These are phyloP conservation scores for Ceyx cyanopectus DNA, from an alignment of 2,113 vertebrate genomes.

Conservation along the genomic window DNA sequence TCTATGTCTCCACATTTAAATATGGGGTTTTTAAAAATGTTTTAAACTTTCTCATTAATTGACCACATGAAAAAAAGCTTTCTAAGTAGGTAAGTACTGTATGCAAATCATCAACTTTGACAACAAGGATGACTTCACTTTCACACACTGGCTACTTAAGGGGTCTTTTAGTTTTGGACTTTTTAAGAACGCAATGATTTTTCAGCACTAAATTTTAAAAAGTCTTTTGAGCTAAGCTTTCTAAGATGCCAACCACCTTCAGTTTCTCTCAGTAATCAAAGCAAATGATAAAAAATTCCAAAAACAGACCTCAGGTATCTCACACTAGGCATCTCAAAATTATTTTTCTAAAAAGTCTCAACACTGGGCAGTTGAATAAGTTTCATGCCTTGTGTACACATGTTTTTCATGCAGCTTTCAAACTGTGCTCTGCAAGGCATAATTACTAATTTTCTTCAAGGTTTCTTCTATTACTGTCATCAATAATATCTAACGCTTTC, in stretches of 20 bases:
- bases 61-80: neutral
- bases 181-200: neutral
- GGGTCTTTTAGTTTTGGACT: neutral
- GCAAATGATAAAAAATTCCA: neutral
- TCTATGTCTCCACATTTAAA: neutral
- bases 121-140: neutral
- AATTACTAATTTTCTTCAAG: conserved; percentile 49
- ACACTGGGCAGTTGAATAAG: neutral
- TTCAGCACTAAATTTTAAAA: neutral
- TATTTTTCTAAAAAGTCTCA: neutral
- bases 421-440: conserved; percentile 5
- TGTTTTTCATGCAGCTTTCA: conserved; percentile 21
- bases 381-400: conserved; percentile 6
- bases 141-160: neutral
- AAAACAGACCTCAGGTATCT: neutral
- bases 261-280: neutral
- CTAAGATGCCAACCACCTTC: neutral
- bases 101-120: neutral
- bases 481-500: conserved; percentile 31
- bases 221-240: neutral
- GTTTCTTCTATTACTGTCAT: conserved; percentile 20
- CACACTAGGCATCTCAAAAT: neutral
- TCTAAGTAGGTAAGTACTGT: neutral
- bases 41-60: neutral
- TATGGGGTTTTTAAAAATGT: neutral